These are phyloP conservation scores for Patiria pectinifera DNA, from an alignment of 53 echinoderm and acorn worm species.

Conservation along the genomic window DNA sequence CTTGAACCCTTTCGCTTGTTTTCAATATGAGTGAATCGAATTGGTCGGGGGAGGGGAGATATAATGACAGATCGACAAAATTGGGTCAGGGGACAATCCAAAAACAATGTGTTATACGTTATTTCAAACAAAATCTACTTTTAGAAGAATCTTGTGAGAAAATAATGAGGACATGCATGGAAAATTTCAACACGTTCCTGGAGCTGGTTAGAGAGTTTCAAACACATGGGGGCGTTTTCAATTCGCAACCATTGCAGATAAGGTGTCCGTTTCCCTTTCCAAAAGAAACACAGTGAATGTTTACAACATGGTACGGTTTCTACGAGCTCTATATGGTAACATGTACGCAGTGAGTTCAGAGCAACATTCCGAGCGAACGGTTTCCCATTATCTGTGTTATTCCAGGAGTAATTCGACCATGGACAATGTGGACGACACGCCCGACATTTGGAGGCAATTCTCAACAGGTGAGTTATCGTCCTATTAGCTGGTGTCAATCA, in stretches of 20 bases:
- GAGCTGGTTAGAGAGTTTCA: too few relatives aligned
- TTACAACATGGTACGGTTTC: neutral
- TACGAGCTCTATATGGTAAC: neutral
- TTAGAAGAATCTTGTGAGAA: too few relatives aligned
- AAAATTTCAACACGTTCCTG: too few relatives aligned
- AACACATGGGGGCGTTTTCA: neutral
- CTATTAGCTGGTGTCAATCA: conserved; percentile 30
- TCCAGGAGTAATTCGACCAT: neutral
- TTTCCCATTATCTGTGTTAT: neutral
- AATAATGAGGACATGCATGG: too few relatives aligned
- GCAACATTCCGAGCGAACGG: neutral
- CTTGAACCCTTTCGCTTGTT: neutral
- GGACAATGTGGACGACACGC: neutral
- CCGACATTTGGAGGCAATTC: conserved; percentile 24
- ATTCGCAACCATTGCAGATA: neutral
- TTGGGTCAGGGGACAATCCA: too few relatives aligned
- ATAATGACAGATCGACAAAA: too few relatives aligned
- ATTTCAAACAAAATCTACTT: too few relatives aligned
- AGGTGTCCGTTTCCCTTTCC: neutral
- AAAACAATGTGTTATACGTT: too few relatives aligned
- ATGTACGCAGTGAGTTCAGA: neutral
- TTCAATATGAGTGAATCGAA: too few relatives aligned
- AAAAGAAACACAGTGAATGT: neutral
- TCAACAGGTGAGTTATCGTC: neutral
- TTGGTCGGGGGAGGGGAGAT: too few relatives aligned